Percentiles rank a stretch among this genome's conserved stretches.
phyloP scores from a whole-genome alignment of 2,113 vertebrate species.

The Grammomys dolichurus region DNA sequence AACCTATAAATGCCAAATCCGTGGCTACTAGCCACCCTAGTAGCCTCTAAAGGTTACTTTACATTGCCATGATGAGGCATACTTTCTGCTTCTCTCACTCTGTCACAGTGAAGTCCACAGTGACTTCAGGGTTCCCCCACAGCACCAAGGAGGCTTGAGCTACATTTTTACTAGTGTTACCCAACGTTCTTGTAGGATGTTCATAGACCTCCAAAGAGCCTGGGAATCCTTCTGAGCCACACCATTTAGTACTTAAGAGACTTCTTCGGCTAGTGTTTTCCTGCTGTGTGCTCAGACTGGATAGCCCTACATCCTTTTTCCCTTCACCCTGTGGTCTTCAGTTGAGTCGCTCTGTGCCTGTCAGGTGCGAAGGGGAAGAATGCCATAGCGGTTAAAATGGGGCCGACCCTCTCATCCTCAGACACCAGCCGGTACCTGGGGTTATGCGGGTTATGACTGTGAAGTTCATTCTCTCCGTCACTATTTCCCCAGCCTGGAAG shows the following conservation, averaged over 20 bases:
- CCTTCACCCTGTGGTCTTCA: not conserved
- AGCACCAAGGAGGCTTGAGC: not conserved
- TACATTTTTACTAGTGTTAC: not conserved
- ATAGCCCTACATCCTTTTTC: not conserved
- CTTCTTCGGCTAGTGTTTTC: not conserved
- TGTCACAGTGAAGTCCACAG: not conserved
- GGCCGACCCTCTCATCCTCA: not conserved
- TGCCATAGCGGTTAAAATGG: not conserved
- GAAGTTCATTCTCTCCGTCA: not conserved
- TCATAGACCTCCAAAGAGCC: not conserved
- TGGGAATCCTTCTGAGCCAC: not conserved
- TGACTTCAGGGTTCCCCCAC: not conserved
- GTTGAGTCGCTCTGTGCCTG: not conserved
- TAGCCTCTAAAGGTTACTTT: not conserved
- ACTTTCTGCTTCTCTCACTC: not conserved
- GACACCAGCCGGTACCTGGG: not conserved
- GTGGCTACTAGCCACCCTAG: not conserved
- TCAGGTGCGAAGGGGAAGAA: not conserved
- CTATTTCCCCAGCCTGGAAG: not conserved
- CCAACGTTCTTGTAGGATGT: not conserved
- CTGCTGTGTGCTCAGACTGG: not conserved
- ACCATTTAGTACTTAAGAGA: not conserved
- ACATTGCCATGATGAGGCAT: not conserved
- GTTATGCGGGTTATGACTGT: not conserved
- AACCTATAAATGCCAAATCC: not conserved